Base-by-base conservation (phyloP, 2,113 vertebrate species). In the Platycercus adscitus region DNA sequence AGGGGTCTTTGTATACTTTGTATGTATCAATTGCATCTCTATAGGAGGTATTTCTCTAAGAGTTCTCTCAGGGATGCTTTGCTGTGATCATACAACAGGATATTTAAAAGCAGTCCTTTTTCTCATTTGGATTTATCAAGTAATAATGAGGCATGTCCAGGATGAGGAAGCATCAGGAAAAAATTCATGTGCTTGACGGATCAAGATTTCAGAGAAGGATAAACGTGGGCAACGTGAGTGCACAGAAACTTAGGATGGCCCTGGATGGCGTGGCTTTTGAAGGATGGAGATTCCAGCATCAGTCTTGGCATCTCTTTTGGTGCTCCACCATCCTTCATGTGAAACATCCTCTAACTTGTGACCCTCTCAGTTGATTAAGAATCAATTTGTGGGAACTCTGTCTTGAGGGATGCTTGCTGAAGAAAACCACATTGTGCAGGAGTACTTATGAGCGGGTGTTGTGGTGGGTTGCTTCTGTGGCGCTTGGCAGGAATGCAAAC, bases 151-250 rank as follows among this genome's bases (percentile, higher is more conserved):
- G 18, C 21, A 17, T 71, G 35, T 11, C 43, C 18, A 71, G 65
- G 43, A 84, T 56, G 25, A 25, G 2, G 7, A 10, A 79, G 21
- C 35, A 64, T 28, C 49, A 58, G 73, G 43, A 63, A 49, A 86
- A 72, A 37, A 53, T 0, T 53, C 2, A 12, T 1, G 0, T 71
- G 11, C 43, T 31, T 15, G 43, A 75, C 78, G 26, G 35, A 46
- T 28, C 2, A 68, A 39, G 78, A 46, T 24, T 33, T 75, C 37
- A 72, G 29, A 29, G 16, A 46, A 7, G 7, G 20, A 35, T 55
- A 64, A 53, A 82, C 4, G 26, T 52, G 9, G 18, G 44, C 43
- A 60, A 6, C 5, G 23, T 21, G 39, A 61, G 4, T 78, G 89
- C 65, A 58, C 13, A 70, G 52, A 79, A 71, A 53, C 50, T 64